A percentile compares a stretch with the other conserved stretches of the same genome.
phyloP scores from a whole-genome alignment of 1,140 invertebrate genomes.

The Drosophila persimilis region DNA sequence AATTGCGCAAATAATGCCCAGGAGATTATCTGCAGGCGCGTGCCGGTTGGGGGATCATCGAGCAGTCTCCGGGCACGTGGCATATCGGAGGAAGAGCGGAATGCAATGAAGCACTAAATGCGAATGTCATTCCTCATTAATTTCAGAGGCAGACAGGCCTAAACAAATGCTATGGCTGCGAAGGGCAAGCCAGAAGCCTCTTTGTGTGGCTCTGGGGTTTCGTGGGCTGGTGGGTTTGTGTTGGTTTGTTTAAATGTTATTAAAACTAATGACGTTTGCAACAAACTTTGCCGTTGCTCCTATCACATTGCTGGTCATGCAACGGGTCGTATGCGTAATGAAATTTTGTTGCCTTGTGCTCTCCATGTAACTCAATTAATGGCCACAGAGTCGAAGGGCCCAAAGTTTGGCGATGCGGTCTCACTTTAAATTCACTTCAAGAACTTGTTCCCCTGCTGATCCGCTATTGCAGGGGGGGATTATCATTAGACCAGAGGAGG shows the following conservation, averaged over 20 bases:
- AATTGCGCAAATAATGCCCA: neutral
- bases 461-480: conserved; percentile 1
- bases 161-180: conserved; percentile 56
- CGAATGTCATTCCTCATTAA: conserved; percentile 47
- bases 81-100: conserved; percentile 11
- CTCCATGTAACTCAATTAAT: conserved; percentile 71
- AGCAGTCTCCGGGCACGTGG: conserved; percentile 13
- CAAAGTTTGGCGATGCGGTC: conserved; percentile 32
- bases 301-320: conserved; percentile 45
- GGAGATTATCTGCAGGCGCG: conserved; percentile 15
- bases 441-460: conserved; percentile 8
- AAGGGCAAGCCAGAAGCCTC: conserved; percentile 15
- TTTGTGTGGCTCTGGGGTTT: conserved; percentile 8
- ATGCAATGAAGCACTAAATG: conserved; percentile 30
- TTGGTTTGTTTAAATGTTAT: conserved; percentile 65
- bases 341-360: conserved; percentile 61
- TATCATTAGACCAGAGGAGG: conserved; percentile 36
- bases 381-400: conserved; percentile 6
- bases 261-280: conserved; percentile 74
- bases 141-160: conserved; percentile 3
- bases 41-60: neutral
- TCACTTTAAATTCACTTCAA: conserved; percentile 68
- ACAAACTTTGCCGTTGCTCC: conserved; percentile 47
- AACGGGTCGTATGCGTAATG: conserved; percentile 70
- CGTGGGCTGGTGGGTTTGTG: conserved; percentile 3